Base-by-base conservation (phyloP, 2,888 invertebrate genomes). In the Euproctis similis region DNA sequence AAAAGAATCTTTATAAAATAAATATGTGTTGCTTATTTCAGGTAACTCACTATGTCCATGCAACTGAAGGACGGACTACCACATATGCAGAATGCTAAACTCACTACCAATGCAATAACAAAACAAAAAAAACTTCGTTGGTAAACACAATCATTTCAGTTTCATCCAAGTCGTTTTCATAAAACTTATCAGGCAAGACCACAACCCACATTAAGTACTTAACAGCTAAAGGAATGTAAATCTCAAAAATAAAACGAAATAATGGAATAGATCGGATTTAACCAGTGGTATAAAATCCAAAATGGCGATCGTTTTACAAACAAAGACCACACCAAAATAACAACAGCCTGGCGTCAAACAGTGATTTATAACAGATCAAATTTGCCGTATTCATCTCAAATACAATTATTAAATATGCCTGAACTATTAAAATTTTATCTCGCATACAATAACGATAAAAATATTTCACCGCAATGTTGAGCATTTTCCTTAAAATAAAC, bases 131-230 rank as follows among this genome's bases (percentile, higher is more conserved):
- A 54, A 74, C 71, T 82, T 84, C 82, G 82, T 84, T 84, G 84
- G 82, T 84, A 81, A 80, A 81, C 76, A 14, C 14, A 14, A 64
- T 73, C 74, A 80, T 73, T 81, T 78, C 77, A 76, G 69, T 74
- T 77, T 75, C 77, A 72, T 70, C 72, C 67, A 72, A 73, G 69
- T 73, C 65, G 69, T 72, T 77, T 77, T 75, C 61, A 73, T 80
- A 72, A n/a, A 81, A 82, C 82, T 81, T 85, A 85, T 81, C 81
- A 85, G 85, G 85, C 85, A 86, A 86, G 85, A 85, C 85, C 85
- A 85, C 84, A 86, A 86, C 85, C 85, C 77, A 85, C 82, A 84
- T 78, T 84, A 85, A 84, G 84, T 85, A 85, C 84, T 82, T 82
- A 82, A 62, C 50, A 66, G 64, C 82, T 85, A 85, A 73, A 77